A percentile compares a stretch with the other conserved stretches of the same genome.
phyloP scores from a whole-genome alignment of 2,113 vertebrate species.

The Callospermophilus lateralis region DNA sequence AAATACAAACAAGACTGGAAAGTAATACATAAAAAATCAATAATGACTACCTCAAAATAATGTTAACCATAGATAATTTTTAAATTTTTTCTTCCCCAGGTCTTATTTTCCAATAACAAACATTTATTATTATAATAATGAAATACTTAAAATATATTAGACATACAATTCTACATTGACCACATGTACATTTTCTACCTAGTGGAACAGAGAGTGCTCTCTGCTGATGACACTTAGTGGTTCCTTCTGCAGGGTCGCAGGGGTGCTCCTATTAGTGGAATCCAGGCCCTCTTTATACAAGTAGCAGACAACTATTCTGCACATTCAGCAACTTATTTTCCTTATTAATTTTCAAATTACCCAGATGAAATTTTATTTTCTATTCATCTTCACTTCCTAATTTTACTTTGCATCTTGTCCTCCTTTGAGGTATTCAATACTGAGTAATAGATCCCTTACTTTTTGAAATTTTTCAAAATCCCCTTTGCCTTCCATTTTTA shows the following conservation, averaged over 20 bases:
- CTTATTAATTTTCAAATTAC: neutral
- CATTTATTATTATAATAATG: neutral
- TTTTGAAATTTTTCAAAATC: neutral
- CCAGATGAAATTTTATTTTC: slow-evolving; percentile 16
- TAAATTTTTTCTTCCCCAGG: neutral
- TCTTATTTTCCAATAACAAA: neutral
- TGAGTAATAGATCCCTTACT: neutral
- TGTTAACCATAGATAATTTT: neutral
- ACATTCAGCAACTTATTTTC: neutral
- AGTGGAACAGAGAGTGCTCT: neutral
- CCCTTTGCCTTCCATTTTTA: neutral
- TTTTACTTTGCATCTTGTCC: neutral
- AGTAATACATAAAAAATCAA: neutral
- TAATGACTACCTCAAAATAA: neutral
- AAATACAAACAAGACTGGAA: neutral
- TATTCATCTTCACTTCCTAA: neutral
- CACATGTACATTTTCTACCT: neutral
- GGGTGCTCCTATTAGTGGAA: neutral
- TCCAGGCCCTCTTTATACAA: neutral
- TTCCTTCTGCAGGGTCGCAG: neutral
- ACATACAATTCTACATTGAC: neutral
- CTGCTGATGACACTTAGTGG: neutral
- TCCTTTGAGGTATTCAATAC: neutral
- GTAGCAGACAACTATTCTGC: neutral
- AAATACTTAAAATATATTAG: neutral